Evolutionary conservation across 2,888 invertebrate genomes (phyloP).

Genomic region (Ophion ventricosus): DNA sequence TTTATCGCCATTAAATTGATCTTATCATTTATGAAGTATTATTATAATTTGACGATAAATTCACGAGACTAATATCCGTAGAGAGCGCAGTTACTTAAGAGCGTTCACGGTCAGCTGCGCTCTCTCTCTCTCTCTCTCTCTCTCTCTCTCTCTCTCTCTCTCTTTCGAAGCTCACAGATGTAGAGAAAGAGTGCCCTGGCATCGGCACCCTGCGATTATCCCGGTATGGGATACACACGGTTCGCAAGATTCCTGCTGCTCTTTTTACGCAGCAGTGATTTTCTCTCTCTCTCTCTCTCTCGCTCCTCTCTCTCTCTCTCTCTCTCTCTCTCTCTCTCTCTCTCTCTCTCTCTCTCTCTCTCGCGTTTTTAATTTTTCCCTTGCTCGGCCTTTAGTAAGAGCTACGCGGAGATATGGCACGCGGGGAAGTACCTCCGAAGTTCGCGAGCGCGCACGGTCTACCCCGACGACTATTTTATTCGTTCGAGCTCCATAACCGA

Average conservation of each 20-base stretch:
- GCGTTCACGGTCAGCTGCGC: slow-evolving; percentile 57
- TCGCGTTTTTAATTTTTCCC: background rate
- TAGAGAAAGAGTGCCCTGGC: slow-evolving; percentile 32
- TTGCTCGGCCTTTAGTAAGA: background rate
- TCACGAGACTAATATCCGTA: slow-evolving; percentile 55
- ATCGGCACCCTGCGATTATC: slow-evolving; percentile 63
- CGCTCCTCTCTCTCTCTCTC: too few relatives aligned
- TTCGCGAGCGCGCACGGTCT: background rate
- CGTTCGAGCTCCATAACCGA: background rate
- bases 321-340: too few relatives aligned
- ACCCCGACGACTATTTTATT: slow-evolving; percentile 21
- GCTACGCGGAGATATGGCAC: background rate
- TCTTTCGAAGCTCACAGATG: slow-evolving; percentile 1
- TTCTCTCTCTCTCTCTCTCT: slow-evolving; percentile 9
- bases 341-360: background rate
- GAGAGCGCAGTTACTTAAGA: slow-evolving; percentile 56
- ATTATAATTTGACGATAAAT: background rate
- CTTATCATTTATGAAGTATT: too few relatives aligned
- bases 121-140: background rate
- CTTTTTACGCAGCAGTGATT: slow-evolving; percentile 32
- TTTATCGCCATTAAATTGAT: too few relatives aligned
- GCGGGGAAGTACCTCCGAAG: slow-evolving; percentile 1
- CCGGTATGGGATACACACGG: slow-evolving; percentile 45
- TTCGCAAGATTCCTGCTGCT: slow-evolving; percentile 21
- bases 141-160: slow-evolving; percentile 5